Percentiles rank a stretch among this genome's conserved stretches.
These are phyloP conservation scores for Alsophila aescularia DNA, from an alignment of 2,888 invertebrate species.

Conservation along the genomic window DNA sequence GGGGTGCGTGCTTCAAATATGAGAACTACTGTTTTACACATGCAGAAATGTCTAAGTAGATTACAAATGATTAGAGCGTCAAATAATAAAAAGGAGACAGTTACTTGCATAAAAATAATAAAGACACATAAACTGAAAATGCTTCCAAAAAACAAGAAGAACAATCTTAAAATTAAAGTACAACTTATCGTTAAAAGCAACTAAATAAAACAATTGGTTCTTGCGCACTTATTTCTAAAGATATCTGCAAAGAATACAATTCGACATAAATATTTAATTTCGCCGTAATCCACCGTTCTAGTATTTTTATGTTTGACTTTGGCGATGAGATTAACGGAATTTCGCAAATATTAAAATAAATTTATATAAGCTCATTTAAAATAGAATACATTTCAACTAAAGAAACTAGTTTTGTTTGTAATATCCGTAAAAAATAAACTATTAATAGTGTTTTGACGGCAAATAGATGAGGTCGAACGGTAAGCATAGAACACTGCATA, in stretches of 20 bases:
- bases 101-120: no score
- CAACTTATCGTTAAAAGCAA: no score
- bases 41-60: background rate
- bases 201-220: no score
- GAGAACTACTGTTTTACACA: background rate
- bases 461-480: constrained; percentile 12
- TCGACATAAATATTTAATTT: background rate
- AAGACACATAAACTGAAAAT: no score
- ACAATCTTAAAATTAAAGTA: no score
- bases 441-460: constrained; percentile 23
- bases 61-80: no score
- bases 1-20: background rate
- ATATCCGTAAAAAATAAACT: constrained; percentile 7
- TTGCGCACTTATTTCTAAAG: no score
- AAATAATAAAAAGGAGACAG: background rate
- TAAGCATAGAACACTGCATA: background rate
- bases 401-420: constrained; percentile 27
- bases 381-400: constrained; percentile 25
- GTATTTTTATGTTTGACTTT: constrained; percentile 9
- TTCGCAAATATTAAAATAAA: constrained; percentile 28
- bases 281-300: constrained; percentile 13
- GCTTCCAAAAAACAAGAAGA: no score
- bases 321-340: constrained; percentile 28
- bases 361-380: constrained; percentile 24
- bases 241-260: background rate